A percentile compares a stretch with the other conserved stretches of the same genome.
Evolutionary conservation across 2,888 invertebrate species (phyloP).

Genomic region (Acrobeloides nanus): DNA sequence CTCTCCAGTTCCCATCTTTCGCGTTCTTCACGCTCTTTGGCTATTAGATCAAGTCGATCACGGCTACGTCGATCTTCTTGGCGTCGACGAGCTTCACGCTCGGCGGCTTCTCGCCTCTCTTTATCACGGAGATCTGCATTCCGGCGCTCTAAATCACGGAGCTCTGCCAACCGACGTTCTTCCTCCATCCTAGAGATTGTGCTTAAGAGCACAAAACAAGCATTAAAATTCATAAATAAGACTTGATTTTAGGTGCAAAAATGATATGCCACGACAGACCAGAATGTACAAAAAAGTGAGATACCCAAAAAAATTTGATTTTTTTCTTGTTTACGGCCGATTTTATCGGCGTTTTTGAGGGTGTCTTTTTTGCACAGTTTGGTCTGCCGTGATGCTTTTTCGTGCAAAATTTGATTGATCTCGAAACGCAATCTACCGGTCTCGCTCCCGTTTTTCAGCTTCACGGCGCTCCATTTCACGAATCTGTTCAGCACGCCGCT

Average conservation of each 20-base stretch:
- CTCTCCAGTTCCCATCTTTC: conserved; percentile 47
- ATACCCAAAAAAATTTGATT: no score
- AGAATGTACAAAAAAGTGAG: background rate
- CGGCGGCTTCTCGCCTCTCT: conserved; percentile 44
- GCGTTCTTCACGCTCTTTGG: conserved; percentile 41
- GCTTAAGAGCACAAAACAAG: conserved; percentile 7
- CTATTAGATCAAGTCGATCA: conserved; percentile 42
- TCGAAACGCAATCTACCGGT: no score
- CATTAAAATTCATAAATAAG: no score
- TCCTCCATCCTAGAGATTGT: conserved; percentile 31
- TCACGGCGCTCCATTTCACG: conserved; percentile 36
- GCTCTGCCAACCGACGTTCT: conserved; percentile 40
- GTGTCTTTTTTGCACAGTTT: no score
- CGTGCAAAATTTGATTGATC: no score
- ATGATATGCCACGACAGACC: no score
- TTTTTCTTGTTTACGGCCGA: no score
- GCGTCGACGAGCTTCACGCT: conserved; percentile 37
- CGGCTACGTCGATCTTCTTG: conserved; percentile 43
- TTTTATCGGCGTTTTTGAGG: no score
- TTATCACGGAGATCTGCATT: conserved; percentile 45
- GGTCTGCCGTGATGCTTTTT: no score
- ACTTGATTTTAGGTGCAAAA: no score
- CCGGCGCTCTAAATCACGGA: conserved; percentile 40
- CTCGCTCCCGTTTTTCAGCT: conserved; percentile 38
- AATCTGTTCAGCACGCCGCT: conserved; percentile 30